Conservation (phyloP, 2,888 invertebrate species). For the Ormyrus pomaceus region DNA sequence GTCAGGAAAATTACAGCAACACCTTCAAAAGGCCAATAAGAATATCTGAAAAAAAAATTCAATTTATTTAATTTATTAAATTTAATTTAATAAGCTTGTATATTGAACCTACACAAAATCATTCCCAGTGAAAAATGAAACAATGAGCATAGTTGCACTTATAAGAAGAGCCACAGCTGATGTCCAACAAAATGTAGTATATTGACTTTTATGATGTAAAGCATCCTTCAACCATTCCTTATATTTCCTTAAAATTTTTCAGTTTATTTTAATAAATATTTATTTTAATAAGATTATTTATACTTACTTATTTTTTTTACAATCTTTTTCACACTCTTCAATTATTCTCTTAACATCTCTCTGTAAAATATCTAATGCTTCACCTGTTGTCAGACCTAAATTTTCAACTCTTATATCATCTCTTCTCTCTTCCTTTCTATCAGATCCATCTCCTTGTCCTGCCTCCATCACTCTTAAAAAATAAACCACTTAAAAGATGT, state of each 20-base stretch:
- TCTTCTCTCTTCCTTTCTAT: slow-evolving; percentile 40
- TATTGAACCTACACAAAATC: slow-evolving; percentile 57
- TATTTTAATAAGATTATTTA: background rate
- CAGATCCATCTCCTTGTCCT: slow-evolving; percentile 26
- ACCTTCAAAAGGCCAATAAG: slow-evolving; percentile 76
- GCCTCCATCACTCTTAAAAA: slow-evolving; percentile 42
- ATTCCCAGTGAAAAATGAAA: slow-evolving; percentile 71
- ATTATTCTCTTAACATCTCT: slow-evolving; percentile 83
- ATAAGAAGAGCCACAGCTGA: slow-evolving; percentile 79
- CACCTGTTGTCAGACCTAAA: slow-evolving; percentile 81
- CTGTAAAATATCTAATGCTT: slow-evolving; percentile 83
- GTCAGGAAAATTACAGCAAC: slow-evolving; percentile 78
- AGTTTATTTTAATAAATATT: slow-evolving; percentile 6
- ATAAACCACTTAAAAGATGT: background rate
- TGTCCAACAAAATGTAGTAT: slow-evolving; percentile 83
- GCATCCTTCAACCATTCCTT: slow-evolving; percentile 78
- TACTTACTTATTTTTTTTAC: slow-evolving; percentile 77
- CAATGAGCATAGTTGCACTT: slow-evolving; percentile 77
- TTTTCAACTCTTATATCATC: slow-evolving; percentile 41
- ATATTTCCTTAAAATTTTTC: slow-evolving; percentile 72
- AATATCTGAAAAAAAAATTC: slow-evolving; percentile 44
- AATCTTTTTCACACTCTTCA: slow-evolving; percentile 80
- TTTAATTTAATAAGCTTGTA: slow-evolving; percentile 4
- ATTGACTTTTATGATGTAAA: slow-evolving; percentile 78
- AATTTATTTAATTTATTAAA: background rate